phyloP scores from a whole-genome alignment of 1,140 invertebrate genomes.

The Caerostris extrusa region DNA sequence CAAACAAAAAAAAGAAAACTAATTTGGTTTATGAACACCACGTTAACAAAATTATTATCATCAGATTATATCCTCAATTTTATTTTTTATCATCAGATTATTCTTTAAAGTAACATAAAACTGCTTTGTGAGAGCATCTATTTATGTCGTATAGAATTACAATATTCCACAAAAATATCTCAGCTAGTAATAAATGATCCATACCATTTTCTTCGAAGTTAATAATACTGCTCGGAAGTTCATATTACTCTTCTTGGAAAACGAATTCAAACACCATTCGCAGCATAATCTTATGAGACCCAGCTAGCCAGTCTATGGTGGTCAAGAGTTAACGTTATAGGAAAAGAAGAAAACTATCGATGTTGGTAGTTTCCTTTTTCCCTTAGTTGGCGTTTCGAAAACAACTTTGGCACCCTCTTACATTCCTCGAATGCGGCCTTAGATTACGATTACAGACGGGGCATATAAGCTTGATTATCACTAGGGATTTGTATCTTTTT shows the following conservation, averaged over 20 bases:
- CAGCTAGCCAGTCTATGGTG: neutral
- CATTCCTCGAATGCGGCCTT: neutral
- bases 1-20: no score
- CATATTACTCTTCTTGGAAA: neutral
- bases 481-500: conserved; percentile 39
- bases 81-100: no score
- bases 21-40: no score
- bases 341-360: conserved; percentile 4
- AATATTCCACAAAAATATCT: neutral
- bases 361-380: conserved; percentile 45
- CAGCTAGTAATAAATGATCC: neutral
- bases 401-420: conserved; percentile 34
- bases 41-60: no score
- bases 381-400: conserved; percentile 42
- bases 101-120: no score
- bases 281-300: conserved; percentile 14
- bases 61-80: no score
- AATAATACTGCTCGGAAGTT: neutral
- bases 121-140: no score
- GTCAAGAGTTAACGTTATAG: neutral
- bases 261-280: conserved; percentile 4
- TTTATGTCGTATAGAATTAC: no score
- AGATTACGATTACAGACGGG: conserved; percentile 32
- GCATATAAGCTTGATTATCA: conserved; percentile 50
- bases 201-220: neutral